phyloP scores from a whole-genome alignment of 2,113 vertebrate species.

The Corvus cornix region DNA sequence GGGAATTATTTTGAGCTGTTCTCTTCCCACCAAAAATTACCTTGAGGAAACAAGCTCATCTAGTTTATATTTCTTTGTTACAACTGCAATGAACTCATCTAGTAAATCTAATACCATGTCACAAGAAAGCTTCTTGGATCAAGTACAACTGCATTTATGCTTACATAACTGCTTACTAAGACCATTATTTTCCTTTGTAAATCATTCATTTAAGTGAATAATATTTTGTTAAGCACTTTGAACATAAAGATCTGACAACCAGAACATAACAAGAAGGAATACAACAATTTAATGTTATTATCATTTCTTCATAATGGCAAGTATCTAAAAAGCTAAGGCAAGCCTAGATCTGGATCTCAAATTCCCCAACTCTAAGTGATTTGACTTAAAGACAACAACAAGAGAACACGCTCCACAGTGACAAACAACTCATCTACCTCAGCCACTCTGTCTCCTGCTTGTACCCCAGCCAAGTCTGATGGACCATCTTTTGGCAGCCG shows the following conservation, averaged over 20 bases:
- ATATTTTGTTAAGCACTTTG: neutral
- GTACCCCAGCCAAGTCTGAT: slow-evolving; percentile 73
- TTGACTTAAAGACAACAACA: neutral
- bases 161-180: neutral
- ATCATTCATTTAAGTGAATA: neutral
- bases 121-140: neutral
- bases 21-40: neutral
- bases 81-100: neutral
- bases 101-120: neutral
- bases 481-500: slow-evolving; percentile 73
- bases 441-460: slow-evolving; percentile 71
- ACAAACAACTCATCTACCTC: slow-evolving; percentile 65
- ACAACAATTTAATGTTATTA: neutral
- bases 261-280: neutral
- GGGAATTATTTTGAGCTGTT: neutral
- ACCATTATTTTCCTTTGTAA: neutral
- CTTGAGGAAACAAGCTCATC: neutral
- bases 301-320: neutral
- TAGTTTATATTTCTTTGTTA: neutral
- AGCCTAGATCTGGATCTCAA: neutral
- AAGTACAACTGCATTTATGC: neutral
- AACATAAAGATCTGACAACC: neutral
- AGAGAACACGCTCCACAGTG: neutral
- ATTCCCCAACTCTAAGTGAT: neutral
- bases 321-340: neutral